These are phyloP conservation scores for Premnoplex brunnescens DNA, from an alignment of 2,797 vertebrate species.

Conservation along the genomic window DNA sequence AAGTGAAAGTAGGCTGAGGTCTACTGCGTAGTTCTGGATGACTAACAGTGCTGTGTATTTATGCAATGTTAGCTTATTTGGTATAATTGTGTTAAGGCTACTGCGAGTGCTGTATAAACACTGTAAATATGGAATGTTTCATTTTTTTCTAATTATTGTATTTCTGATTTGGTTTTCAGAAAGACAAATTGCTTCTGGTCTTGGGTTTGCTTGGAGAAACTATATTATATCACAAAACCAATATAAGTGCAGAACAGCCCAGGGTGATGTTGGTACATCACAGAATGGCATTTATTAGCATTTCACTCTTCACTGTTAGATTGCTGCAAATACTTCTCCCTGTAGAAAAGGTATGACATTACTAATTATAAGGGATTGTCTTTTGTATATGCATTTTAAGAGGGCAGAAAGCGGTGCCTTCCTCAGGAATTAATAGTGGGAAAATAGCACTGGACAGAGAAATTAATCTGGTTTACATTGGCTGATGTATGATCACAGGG, in stretches of 20 bases:
- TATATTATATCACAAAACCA: conserved; percentile 82
- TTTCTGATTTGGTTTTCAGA: conserved; percentile 78
- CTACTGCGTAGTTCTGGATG: not conserved
- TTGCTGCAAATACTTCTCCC: conserved; percentile 90
- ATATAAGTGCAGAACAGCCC: conserved; percentile 71
- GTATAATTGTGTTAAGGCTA: not conserved
- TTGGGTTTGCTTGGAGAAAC: conserved; percentile 87
- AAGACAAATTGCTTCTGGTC: conserved; percentile 83
- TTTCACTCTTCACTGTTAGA: conserved; percentile 84
- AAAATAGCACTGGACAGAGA: not conserved
- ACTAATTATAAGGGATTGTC: not conserved
- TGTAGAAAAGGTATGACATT: conserved; percentile 86
- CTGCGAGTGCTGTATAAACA: not conserved
- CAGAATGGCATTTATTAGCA: conserved; percentile 85
- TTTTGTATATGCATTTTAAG: not conserved
- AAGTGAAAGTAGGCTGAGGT: not conserved
- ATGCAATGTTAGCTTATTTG: not conserved
- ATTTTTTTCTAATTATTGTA: not conserved
- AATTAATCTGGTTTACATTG: not conserved
- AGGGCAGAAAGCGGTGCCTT: not conserved
- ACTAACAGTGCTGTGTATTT: not conserved
- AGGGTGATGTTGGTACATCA: conserved; percentile 81
- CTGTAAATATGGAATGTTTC: not conserved
- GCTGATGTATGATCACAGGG: not conserved
- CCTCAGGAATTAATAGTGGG: not conserved